Conservation (phyloP, 1,140 invertebrate genomes). For the Papilio dardanus region DNA sequence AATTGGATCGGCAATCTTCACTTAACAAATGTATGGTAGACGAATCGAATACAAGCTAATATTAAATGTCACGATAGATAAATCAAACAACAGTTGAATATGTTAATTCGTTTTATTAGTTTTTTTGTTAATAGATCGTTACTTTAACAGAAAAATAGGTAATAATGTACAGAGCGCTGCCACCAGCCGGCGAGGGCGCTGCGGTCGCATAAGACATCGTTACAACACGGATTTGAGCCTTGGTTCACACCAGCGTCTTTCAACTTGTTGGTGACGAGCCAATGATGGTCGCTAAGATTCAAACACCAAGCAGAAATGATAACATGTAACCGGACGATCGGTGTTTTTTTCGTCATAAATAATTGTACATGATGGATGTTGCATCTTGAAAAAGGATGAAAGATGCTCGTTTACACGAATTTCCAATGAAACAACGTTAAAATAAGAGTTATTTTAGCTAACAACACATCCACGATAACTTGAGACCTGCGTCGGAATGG, state of each 20-base stretch:
- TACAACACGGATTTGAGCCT: constrained; percentile 57
- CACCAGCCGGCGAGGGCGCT: background rate
- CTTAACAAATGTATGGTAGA: background rate
- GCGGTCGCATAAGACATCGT: constrained; percentile 40
- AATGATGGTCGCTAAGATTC: background rate
- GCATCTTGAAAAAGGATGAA: background rate
- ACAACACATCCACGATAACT: constrained; percentile 15
- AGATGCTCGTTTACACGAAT: background rate
- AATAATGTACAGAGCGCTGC: constrained; percentile 63
- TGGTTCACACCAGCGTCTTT: constrained; percentile 51
- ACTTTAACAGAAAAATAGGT: constrained; percentile 72
- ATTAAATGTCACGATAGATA: background rate
- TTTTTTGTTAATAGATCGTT: constrained; percentile 78
- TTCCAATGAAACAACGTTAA: constrained; percentile 30
- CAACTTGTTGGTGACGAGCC: background rate
- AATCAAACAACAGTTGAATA: constrained; percentile 47
- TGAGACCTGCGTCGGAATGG: background rate
- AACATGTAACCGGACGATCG: background rate
- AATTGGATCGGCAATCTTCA: background rate
- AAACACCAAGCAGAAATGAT: too few species aligned
- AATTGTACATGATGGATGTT: too few species aligned
- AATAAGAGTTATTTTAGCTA: constrained; percentile 23
- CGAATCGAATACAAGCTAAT: too few species aligned
- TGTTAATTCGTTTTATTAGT: constrained; percentile 68
- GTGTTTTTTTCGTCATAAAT: too few species aligned